These are phyloP conservation scores for Bicyclus anynana DNA, from an alignment of 1,140 invertebrate species.

Conservation along the genomic window DNA sequence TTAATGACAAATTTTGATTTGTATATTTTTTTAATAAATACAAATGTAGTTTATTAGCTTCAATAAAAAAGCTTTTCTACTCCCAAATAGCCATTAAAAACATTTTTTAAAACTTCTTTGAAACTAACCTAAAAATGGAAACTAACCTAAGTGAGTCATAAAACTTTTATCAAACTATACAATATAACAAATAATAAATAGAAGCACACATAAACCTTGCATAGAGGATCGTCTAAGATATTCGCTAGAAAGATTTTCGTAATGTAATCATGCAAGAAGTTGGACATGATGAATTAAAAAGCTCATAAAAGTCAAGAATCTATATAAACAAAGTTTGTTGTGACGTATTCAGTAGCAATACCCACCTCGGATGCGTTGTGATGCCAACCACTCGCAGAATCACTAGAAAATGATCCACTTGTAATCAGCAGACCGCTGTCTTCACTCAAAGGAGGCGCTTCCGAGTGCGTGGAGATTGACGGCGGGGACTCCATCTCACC, in stretches of 20 bases:
- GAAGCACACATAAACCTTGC: neutral
- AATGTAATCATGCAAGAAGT: neutral
- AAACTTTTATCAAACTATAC: neutral
- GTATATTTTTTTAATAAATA: too few species aligned
- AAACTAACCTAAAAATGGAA: neutral
- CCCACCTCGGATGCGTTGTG: conserved; percentile 79
- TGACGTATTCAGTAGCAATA: conserved; percentile 22
- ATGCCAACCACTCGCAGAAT: conserved; percentile 77
- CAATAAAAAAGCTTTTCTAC: too few species aligned
- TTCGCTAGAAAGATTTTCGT: neutral
- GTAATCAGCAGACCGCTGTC: conserved; percentile 80
- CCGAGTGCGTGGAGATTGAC: conserved; percentile 79
- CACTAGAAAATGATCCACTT: conserved; percentile 81
- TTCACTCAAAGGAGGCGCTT: conserved; percentile 79
- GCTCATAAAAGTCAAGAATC: neutral
- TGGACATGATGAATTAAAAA: neutral
- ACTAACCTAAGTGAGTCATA: too few species aligned
- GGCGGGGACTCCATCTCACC: conserved; percentile 79
- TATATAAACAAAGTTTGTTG: neutral
- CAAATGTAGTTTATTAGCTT: too few species aligned
- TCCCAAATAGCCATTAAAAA: too few species aligned
- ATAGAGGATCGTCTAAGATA: too few species aligned
- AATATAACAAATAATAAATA: neutral
- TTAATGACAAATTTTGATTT: too few species aligned
- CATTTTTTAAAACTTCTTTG: neutral